phyloP scores from a whole-genome alignment of 2,888 invertebrate species.

The Crematogaster levior region DNA sequence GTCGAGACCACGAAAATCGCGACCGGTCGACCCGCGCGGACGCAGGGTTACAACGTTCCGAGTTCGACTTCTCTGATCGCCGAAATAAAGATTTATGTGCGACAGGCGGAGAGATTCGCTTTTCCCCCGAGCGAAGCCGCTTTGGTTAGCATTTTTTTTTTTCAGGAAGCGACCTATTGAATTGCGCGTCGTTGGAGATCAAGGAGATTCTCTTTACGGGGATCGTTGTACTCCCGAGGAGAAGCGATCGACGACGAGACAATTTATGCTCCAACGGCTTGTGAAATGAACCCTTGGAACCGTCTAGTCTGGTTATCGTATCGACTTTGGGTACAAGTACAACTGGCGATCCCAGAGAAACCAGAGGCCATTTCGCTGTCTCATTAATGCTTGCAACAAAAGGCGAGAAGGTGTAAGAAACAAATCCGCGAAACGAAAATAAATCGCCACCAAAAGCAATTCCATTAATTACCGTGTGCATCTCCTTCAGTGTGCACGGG shows the following conservation, averaged over 20 bases:
- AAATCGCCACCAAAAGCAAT: constrained; percentile 40
- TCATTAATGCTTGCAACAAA: not conserved
- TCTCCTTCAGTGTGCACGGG: constrained; percentile 53
- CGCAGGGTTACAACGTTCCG: not conserved
- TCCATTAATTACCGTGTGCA: constrained; percentile 48
- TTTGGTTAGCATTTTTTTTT: not conserved
- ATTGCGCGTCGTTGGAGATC: constrained; percentile 1
- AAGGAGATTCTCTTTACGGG: constrained; percentile 5
- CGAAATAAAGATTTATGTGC: constrained; percentile 40
- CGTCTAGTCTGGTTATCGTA: not conserved
- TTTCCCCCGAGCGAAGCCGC: constrained; percentile 22
- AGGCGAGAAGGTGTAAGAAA: not conserved
- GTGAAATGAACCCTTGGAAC: constrained; percentile 31
- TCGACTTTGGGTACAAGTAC: not conserved
- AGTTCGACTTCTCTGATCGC: constrained; percentile 3
- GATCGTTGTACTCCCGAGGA: not conserved
- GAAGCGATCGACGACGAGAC: constrained; percentile 9
- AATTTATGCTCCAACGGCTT: constrained; percentile 26
- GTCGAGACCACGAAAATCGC: constrained; percentile 34
- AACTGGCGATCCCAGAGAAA: not conserved
- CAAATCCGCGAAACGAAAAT: constrained; percentile 24
- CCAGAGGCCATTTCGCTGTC: not conserved
- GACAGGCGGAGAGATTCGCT: constrained; percentile 12
- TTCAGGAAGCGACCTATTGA: constrained; percentile 2
- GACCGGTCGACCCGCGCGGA: constrained; percentile 2